Percentiles rank a stretch among this genome's conserved stretches.
These are phyloP conservation scores for Phengaris arion DNA, from an alignment of 2,888 invertebrate genomes.

Conservation along the genomic window DNA sequence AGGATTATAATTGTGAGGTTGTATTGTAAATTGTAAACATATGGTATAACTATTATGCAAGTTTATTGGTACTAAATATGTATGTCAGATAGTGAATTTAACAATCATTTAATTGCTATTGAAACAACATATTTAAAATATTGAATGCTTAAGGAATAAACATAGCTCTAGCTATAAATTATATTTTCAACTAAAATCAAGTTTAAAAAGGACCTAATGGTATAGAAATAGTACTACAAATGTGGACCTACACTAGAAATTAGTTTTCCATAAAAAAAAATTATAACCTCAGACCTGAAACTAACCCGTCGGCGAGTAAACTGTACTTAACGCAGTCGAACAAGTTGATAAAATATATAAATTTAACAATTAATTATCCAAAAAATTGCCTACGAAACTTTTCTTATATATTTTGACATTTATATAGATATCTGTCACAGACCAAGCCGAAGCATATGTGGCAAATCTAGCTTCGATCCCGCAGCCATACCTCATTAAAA, in stretches of 20 bases:
- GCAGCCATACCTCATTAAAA: conserved; percentile 61
- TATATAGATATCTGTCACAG: conserved; percentile 56
- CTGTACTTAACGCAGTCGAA: not conserved
- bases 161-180: too few species aligned
- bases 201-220: not conserved
- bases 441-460: conserved; percentile 72
- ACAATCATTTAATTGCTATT: too few species aligned
- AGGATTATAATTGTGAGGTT: too few species aligned
- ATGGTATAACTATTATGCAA: too few species aligned
- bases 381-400: conserved; percentile 24
- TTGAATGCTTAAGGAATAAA: too few species aligned
- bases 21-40: too few species aligned
- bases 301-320: not conserved
- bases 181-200: too few species aligned
- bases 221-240: not conserved
- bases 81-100: too few species aligned
- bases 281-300: not conserved
- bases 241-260: not conserved
- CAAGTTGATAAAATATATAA: conserved; percentile 10
- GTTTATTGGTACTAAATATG: too few species aligned
- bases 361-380: not conserved
- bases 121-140: too few species aligned
- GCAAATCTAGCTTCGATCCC: conserved; percentile 64
- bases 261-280: not conserved
- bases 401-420: conserved; percentile 28